A percentile compares a stretch with the other conserved stretches of the same genome.
These are phyloP conservation scores for Epizoanthus fatuus DNA, from an alignment of 92 coral and sea anemone genomes.

Conservation along the genomic window DNA sequence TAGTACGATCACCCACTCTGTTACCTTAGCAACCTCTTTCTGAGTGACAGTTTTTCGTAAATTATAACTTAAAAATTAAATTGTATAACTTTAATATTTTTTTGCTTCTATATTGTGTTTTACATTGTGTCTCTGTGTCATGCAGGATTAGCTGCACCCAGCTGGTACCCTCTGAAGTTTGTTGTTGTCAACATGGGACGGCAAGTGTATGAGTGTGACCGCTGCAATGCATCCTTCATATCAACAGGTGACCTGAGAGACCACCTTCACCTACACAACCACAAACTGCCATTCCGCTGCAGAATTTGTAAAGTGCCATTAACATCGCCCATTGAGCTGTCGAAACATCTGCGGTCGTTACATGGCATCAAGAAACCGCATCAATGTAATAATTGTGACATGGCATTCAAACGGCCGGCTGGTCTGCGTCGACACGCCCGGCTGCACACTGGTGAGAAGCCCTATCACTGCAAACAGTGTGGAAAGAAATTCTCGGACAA, in stretches of 20 bases:
- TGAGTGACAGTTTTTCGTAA: too few species aligned
- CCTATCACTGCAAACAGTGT: conserved; percentile 8
- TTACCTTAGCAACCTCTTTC: too few species aligned
- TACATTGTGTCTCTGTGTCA: not conserved
- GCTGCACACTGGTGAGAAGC: not conserved
- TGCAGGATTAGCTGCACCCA: conserved; percentile 6
- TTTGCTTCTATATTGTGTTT: too few species aligned
- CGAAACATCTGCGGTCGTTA: conserved; percentile 13
- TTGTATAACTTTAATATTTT: too few species aligned
- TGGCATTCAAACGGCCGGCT: conserved; percentile 7
- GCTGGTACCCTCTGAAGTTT: conserved; percentile 1
- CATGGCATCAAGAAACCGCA: conserved; percentile 24
- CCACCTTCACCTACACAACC: conserved; percentile 24
- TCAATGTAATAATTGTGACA: conserved; percentile 3
- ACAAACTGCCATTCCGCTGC: conserved; percentile 24
- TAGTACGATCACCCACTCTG: too few species aligned
- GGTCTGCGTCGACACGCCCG: conserved; percentile 24
- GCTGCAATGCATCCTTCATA: not conserved
- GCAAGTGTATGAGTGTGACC: conserved; percentile 1
- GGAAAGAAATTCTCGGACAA: conserved; percentile 8
- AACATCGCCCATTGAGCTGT: not conserved
- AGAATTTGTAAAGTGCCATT: conserved; percentile 6
- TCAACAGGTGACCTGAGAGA: conserved; percentile 6
- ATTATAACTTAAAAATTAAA: too few species aligned
- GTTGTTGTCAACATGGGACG: not conserved